A percentile compares a stretch with the other conserved stretches of the same genome.
phyloP scores from a whole-genome alignment of 2,113 vertebrate species.

The Numenius arquata region DNA sequence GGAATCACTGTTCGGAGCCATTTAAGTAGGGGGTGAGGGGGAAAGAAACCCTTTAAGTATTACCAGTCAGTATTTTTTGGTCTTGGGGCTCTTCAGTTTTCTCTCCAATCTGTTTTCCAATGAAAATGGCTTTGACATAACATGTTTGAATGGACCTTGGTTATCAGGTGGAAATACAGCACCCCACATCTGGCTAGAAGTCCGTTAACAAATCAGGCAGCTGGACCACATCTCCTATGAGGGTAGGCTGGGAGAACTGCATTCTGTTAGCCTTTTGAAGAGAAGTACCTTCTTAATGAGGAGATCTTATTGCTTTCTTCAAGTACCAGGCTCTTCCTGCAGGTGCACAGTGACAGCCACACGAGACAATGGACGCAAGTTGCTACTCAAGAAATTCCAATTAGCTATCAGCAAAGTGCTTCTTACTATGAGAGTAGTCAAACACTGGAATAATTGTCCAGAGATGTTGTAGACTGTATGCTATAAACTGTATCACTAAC shows the following conservation, averaged over 20 bases:
- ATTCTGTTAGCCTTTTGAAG: not conserved
- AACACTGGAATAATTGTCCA: not conserved
- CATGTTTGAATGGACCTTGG: not conserved
- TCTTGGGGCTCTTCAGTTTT: not conserved
- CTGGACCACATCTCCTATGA: not conserved
- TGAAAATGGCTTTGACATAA: not conserved
- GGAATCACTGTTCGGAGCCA: not conserved
- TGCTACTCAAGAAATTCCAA: not conserved
- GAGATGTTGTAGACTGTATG: not conserved
- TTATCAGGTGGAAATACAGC: not conserved
- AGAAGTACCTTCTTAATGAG: not conserved
- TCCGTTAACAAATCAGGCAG: not conserved
- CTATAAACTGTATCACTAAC: not conserved
- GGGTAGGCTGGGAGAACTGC: not conserved
- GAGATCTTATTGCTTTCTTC: not conserved
- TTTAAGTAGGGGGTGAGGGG: not conserved
- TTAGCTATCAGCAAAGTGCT: not conserved
- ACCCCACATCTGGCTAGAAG: not conserved
- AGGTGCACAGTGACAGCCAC: not conserved
- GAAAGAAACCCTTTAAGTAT: not conserved
- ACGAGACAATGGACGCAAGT: rapidly evolving
- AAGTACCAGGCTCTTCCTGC: not conserved
- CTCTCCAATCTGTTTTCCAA: not conserved
- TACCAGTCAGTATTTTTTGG: not conserved
- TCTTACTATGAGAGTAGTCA: not conserved